A percentile compares a stretch with the other conserved stretches of the same genome.
Evolutionary conservation across 2,113 vertebrate genomes (phyloP).

Genomic region (Alligator sinensis): DNA sequence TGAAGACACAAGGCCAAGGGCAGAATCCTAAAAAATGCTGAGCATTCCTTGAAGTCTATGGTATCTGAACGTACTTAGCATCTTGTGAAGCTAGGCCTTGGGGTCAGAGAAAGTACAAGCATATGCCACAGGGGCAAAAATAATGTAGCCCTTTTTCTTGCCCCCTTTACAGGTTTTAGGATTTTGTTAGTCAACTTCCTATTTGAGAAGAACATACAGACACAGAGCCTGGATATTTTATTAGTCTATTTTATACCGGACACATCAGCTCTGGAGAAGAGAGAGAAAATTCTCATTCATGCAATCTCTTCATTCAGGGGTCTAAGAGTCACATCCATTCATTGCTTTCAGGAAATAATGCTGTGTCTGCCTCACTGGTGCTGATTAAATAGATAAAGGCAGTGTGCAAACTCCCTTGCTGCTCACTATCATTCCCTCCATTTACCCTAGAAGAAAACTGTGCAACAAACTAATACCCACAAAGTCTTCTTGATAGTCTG

Average conservation of each 20-base stretch:
- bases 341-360: not conserved
- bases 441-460: too few species aligned
- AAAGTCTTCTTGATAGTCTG: not conserved
- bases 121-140: too few species aligned
- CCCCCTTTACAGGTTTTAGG: not conserved
- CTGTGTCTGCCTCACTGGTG: not conserved
- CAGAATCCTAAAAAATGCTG: not conserved
- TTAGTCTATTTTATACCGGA: not conserved
- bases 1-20: not conserved
- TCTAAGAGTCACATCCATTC: not conserved
- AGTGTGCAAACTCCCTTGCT: not conserved
- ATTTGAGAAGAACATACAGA: not conserved
- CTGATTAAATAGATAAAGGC: rapidly evolving
- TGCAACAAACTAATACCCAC: not conserved
- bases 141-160: not conserved
- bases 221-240: not conserved
- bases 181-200: not conserved
- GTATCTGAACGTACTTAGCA: not conserved
- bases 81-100: not conserved
- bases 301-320: not conserved
- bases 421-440: not conserved
- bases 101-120: too few species aligned
- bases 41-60: not conserved
- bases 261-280: not conserved
- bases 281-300: not conserved